Evolutionary conservation across 2,113 vertebrate genomes (phyloP).

Genomic region (Ophthalmotilapia sp.): DNA sequence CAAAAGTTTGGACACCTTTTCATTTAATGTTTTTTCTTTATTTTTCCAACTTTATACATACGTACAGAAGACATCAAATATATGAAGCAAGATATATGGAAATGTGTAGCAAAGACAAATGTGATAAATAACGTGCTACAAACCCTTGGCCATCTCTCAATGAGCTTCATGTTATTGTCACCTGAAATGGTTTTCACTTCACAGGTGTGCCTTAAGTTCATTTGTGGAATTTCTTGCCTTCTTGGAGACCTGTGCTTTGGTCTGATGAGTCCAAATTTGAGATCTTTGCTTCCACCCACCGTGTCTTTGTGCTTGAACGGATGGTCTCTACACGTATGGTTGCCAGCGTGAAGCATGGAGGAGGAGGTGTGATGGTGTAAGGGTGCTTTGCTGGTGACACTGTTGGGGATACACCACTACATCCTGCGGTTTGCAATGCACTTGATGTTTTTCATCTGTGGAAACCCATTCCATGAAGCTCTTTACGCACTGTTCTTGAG

Average conservation of each 20-base stretch:
- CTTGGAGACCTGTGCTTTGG: not conserved
- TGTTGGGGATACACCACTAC: not conserved
- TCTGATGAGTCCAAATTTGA: not conserved
- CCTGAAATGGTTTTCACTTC: not conserved
- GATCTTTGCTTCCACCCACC: not conserved
- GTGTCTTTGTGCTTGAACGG: not conserved
- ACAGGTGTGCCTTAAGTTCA: not conserved
- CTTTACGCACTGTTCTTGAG: not conserved
- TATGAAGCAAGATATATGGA: not conserved
- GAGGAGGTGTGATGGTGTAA: not conserved
- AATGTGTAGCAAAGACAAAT: not conserved
- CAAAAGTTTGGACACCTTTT: not conserved
- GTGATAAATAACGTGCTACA: not conserved
- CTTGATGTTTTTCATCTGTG: not conserved
- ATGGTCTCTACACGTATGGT: not conserved
- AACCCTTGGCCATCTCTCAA: not conserved
- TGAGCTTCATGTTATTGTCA: not conserved
- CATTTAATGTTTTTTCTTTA: not conserved
- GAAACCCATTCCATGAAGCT: not conserved
- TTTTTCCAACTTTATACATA: not conserved
- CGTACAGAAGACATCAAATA: not conserved
- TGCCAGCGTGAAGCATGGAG: not conserved
- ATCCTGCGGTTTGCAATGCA: not conserved
- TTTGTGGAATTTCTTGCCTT: not conserved
- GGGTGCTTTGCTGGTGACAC: not conserved